Evolutionary conservation across 2,888 invertebrate species (phyloP), one percentile per base, ranked within the genome.

Genomic region (Ypsolopha scabrella): DNA sequence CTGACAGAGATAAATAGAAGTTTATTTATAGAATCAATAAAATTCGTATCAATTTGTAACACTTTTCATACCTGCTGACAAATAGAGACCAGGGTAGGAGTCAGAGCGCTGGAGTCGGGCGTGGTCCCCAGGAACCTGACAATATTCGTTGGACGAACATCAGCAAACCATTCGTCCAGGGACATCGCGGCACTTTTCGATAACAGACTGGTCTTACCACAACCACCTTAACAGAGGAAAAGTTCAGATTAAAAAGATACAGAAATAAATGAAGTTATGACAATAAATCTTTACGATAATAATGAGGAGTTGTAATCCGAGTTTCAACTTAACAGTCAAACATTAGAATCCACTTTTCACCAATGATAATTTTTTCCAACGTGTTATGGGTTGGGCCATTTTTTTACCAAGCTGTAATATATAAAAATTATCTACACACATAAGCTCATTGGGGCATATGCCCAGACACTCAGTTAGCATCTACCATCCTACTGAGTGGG

Each of bases 101-200:
- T 95, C 45, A 98, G 87, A 33, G 97, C 96, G 59, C 97, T 97
- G 58, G 97, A 97, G 75, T 98, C 98, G 1, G 99, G 98, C 9
- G 98, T 98, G 0, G 98, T 98, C 33, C 99, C 99, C 36, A 99
- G 89, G 74, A 98, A 99, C 55, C 98, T 87, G 53, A 98, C 91
- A 55, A 98, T 90, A 71, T 95, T 93, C 14, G 97, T 91, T 0
- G 98, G 97, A 50, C 92, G 90, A 1, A 90, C 91, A 0, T 90
- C 91, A 14, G 88, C 83, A 55, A 93, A 92, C 94, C 94, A 95
- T 48, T 88, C 89, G 39, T 87, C 89, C 7, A 91, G 87, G 0
- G 93, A 93, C 74, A 94, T 88, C 33, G 94, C 93, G 0, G 97
- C 96, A 55, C 95, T 94, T 79, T 97, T 97, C 0, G 99, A 94